Percentiles rank a stretch among this genome's conserved stretches.
phyloP scores from a whole-genome alignment of 2,113 vertebrate species.

The Eclectus roratus region DNA sequence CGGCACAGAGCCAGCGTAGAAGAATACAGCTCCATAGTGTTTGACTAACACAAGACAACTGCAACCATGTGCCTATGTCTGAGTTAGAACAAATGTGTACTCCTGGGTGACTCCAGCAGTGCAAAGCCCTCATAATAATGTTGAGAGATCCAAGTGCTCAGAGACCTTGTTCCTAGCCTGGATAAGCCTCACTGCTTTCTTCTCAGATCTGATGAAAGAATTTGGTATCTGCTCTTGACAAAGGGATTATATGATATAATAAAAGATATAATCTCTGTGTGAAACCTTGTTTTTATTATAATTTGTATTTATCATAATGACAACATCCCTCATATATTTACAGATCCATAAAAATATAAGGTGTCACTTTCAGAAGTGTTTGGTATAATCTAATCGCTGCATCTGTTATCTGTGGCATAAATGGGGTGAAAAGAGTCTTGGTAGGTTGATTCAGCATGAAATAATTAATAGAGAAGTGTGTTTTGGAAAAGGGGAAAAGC shows the following conservation, averaged over 20 bases:
- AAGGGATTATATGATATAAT: not conserved
- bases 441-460: not conserved
- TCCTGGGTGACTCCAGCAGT: not conserved
- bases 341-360: not conserved
- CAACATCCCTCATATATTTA: not conserved
- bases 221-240: not conserved
- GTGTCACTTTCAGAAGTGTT: not conserved
- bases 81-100: not conserved
- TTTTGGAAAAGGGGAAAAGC: not conserved
- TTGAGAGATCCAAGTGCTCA: not conserved
- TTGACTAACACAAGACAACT: not conserved
- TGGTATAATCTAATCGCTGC: not conserved
- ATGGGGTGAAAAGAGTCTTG: not conserved
- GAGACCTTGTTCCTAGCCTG: not conserved
- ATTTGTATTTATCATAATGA: not conserved
- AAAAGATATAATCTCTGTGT: not conserved
- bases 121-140: not conserved
- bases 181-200: not conserved
- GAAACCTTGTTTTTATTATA: not conserved
- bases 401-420: not conserved
- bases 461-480: not conserved
- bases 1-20: not conserved
- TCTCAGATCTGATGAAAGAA: not conserved
- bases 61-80: not conserved
- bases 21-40: not conserved